These are phyloP conservation scores for Tragelaphus imberbis DNA, from an alignment of 2,113 vertebrate genomes.

Conservation along the genomic window DNA sequence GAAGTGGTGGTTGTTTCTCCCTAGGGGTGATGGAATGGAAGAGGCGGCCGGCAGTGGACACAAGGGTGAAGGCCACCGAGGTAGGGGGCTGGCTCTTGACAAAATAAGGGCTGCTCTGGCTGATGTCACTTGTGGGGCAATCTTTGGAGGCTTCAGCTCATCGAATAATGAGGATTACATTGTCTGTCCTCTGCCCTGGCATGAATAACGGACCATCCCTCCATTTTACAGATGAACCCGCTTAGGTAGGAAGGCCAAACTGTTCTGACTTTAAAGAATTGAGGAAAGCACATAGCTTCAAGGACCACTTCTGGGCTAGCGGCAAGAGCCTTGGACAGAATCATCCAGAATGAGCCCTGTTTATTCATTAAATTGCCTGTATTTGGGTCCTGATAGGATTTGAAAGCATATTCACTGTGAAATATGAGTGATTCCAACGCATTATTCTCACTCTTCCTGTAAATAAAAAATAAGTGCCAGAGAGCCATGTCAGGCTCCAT, in stretches of 20 bases:
- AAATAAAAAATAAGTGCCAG: slow-evolving; percentile 69
- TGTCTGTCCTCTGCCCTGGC: background rate
- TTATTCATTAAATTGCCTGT: slow-evolving; percentile 11
- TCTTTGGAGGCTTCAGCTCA: background rate
- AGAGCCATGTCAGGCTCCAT: slow-evolving; percentile 8
- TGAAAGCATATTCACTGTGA: slow-evolving; percentile 25
- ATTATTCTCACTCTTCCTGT: slow-evolving; percentile 28
- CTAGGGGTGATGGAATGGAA: background rate
- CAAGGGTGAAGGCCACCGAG: background rate
- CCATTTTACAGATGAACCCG: background rate
- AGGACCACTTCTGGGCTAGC: background rate
- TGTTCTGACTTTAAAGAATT: background rate
- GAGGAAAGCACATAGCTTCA: slow-evolving; percentile 29
- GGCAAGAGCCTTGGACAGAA: background rate
- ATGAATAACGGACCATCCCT: background rate
- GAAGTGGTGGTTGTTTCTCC: background rate
- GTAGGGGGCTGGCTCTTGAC: background rate
- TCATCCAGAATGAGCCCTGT: background rate
- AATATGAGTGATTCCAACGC: slow-evolving; percentile 20
- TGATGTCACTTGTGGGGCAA: background rate
- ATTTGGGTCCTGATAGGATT: background rate
- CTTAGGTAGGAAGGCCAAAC: background rate
- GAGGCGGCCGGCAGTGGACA: background rate
- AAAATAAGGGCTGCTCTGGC: background rate
- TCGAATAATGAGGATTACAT: background rate